Evolutionary conservation across 2,113 vertebrate species (phyloP).

Genomic region (Corythornis madagascariensis): DNA sequence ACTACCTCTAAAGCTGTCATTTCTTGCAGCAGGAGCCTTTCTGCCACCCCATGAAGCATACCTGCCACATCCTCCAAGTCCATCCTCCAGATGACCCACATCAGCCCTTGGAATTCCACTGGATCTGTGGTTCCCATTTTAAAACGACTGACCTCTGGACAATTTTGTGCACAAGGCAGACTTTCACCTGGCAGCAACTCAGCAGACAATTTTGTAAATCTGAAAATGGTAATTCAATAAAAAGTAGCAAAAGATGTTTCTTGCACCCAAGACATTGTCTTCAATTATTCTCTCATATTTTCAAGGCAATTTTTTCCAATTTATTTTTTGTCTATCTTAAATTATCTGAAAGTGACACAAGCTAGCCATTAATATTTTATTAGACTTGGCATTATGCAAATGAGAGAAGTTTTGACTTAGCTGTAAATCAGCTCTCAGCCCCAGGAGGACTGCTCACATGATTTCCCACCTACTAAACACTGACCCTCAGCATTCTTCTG

Average conservation of each 20-base stretch:
- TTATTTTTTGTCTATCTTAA: background rate
- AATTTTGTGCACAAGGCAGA: background rate
- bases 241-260: background rate
- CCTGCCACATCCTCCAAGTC: background rate
- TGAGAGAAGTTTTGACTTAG: background rate
- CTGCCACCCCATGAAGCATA: background rate
- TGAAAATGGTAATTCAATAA: background rate
- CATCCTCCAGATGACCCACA: background rate
- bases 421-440: background rate
- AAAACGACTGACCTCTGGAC: background rate
- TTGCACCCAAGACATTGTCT: background rate
- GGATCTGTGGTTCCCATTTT: background rate
- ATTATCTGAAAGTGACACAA: conserved; percentile 2
- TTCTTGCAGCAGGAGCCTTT: background rate
- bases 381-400: conserved; percentile 8
- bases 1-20: background rate
- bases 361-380: background rate
- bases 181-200: background rate
- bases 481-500: background rate
- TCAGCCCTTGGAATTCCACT: background rate
- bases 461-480: background rate
- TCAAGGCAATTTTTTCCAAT: background rate
- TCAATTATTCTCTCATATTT: background rate
- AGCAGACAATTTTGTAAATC: background rate
- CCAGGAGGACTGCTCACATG: background rate